phyloP scores from a whole-genome alignment of 1,140 invertebrate species.

The Nasonia giraulti region DNA sequence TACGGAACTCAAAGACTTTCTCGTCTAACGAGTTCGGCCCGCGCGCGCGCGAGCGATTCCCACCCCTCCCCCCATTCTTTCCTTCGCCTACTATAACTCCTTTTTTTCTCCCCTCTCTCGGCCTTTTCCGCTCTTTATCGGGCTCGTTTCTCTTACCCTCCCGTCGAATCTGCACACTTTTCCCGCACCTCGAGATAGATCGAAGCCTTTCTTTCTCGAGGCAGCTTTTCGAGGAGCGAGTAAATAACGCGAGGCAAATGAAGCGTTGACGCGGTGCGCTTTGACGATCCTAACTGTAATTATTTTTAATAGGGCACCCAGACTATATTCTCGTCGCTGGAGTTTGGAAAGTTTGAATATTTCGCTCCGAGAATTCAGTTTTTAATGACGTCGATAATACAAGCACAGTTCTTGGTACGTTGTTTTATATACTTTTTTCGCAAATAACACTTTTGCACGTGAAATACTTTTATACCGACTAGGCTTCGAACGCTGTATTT shows the following conservation, averaged over 20 bases:
- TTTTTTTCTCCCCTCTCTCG: not conserved
- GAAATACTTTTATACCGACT: no score
- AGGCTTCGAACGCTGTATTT: not conserved
- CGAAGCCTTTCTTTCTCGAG: slow-evolving; percentile 24
- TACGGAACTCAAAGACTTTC: slow-evolving; percentile 47
- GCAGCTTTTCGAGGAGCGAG: not conserved
- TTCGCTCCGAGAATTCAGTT: not conserved
- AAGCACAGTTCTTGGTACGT: no score
- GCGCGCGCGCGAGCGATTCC: not conserved
- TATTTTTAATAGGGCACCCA: slow-evolving; percentile 35
- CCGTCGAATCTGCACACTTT: slow-evolving; percentile 5
- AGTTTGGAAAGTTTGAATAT: slow-evolving; percentile 3
- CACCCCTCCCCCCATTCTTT: not conserved
- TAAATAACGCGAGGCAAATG: slow-evolving; percentile 37
- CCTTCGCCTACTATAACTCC: not conserved
- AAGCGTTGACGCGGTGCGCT: not conserved
- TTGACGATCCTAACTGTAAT: slow-evolving; percentile 18
- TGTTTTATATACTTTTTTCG: not conserved
- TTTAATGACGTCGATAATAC: not conserved
- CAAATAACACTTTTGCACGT: no score
- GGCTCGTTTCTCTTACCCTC: not conserved
- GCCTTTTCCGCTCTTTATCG: slow-evolving; percentile 25
- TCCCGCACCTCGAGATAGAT: not conserved
- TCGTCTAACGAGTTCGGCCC: slow-evolving; percentile 47
- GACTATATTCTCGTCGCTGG: no score